These are phyloP conservation scores for Erebia palarica DNA, from an alignment of 2,888 invertebrate species.

Conservation along the genomic window DNA sequence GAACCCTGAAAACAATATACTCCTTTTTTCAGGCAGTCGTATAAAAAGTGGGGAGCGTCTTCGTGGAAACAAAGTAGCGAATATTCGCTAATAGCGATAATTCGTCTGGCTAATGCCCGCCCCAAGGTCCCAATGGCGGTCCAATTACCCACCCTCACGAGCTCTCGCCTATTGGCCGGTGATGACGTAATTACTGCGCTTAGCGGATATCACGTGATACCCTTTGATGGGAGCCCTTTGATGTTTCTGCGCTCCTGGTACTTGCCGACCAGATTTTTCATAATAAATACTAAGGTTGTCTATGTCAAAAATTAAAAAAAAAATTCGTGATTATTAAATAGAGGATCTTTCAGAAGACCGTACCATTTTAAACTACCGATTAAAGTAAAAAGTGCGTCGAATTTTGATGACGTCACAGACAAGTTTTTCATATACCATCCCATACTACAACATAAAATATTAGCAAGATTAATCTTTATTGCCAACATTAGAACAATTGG, in stretches of 20 bases:
- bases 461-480: neutral
- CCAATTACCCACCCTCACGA: constrained; percentile 48
- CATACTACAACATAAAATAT: too few species aligned
- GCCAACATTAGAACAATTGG: neutral
- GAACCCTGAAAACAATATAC: too few species aligned
- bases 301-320: too few species aligned
- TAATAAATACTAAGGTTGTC: neutral
- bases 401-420: too few species aligned
- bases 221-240: constrained; percentile 39
- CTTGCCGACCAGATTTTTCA: constrained; percentile 6
- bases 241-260: constrained; percentile 30
- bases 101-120: constrained; percentile 12
- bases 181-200: constrained; percentile 48
- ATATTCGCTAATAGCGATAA: neutral
- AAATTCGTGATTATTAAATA: too few species aligned
- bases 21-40: too few species aligned
- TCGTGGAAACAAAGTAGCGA: neutral
- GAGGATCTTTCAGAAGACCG: too few species aligned
- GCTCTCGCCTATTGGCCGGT: constrained; percentile 51
- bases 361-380: too few species aligned
- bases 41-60: too few species aligned
- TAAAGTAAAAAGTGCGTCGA: too few species aligned
- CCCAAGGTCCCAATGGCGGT: constrained; percentile 39
- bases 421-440: too few species aligned
- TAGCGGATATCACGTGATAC: constrained; percentile 29